Evolutionary conservation across 1,140 invertebrate species (phyloP).

Genomic region (Drosophila bocki): DNA sequence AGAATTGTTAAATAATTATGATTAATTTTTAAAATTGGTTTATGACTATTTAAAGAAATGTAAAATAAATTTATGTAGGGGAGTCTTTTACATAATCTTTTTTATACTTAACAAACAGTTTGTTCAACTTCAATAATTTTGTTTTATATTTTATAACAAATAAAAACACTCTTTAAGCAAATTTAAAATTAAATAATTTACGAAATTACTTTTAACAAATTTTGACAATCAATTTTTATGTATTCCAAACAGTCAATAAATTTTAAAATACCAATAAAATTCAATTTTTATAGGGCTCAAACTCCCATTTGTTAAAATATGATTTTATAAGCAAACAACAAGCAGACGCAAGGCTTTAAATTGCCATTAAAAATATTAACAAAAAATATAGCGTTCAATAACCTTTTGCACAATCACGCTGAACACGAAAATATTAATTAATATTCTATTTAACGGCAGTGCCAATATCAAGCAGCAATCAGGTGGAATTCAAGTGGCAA

Average conservation of each 20-base stretch:
- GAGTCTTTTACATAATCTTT: no score
- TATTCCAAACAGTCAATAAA: not conserved
- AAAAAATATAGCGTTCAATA: conserved; percentile 16
- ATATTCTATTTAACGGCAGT: conserved; percentile 31
- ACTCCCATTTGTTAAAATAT: not conserved
- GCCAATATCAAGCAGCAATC: conserved; percentile 30
- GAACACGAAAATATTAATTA: conserved; percentile 18
- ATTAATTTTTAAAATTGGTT: not conserved
- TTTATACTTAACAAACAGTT: not conserved
- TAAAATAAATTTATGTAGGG: no score
- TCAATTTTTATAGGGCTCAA: not conserved
- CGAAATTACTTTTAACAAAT: not conserved
- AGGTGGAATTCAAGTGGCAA: conserved; percentile 24
- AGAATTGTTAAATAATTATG: not conserved
- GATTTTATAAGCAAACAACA: not conserved
- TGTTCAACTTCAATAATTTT: not conserved
- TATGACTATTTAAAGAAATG: not conserved
- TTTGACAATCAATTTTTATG: not conserved
- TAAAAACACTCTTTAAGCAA: not conserved
- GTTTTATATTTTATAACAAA: not conserved
- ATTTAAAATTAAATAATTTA: not conserved
- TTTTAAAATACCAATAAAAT: not conserved
- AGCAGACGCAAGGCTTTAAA: not conserved
- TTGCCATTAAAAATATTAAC: not conserved
- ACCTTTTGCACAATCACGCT: conserved; percentile 1